A percentile compares a stretch with the other conserved stretches of the same genome.
Conservation (phyloP, 2,797 vertebrate genomes). For the Sebastes kiyomatsui region DNA sequence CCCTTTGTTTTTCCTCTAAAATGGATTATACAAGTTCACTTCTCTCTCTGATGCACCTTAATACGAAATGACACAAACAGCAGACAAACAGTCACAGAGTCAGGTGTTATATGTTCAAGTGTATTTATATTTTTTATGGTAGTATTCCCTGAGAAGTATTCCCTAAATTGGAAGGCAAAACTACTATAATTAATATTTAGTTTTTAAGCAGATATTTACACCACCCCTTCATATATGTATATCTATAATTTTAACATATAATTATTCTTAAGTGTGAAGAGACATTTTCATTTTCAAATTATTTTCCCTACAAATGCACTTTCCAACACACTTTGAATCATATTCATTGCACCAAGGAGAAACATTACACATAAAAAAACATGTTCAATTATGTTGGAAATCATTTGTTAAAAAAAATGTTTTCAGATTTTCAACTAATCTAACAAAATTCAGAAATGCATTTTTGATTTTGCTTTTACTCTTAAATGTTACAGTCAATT, state of each 20-base stretch:
- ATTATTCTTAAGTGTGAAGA: neutral
- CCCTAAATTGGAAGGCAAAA: neutral
- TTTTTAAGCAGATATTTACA: conserved; percentile 6
- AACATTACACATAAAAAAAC: neutral
- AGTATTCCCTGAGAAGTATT: neutral
- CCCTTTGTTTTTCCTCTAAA: conserved; percentile 47
- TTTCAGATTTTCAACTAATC: neutral
- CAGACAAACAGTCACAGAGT: neutral
- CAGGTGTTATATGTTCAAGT: neutral
- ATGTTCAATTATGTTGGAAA: neutral
- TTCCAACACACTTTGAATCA: neutral
- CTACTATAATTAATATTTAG: neutral
- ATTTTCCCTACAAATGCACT: neutral
- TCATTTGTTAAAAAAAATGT: neutral
- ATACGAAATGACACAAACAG: conserved; percentile 24
- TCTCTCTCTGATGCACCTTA: conserved; percentile 10
- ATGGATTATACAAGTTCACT: conserved; percentile 37
- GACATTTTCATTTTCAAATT: neutral
- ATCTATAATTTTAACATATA: neutral
- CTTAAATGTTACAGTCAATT: neutral
- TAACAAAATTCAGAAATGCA: neutral
- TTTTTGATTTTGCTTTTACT: neutral
- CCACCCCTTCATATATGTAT: neutral
- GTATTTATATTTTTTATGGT: neutral
- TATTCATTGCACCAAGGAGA: neutral